Evolutionary conservation across 2,113 vertebrate genomes (phyloP).

Genomic region (Gallinago undulata): DNA sequence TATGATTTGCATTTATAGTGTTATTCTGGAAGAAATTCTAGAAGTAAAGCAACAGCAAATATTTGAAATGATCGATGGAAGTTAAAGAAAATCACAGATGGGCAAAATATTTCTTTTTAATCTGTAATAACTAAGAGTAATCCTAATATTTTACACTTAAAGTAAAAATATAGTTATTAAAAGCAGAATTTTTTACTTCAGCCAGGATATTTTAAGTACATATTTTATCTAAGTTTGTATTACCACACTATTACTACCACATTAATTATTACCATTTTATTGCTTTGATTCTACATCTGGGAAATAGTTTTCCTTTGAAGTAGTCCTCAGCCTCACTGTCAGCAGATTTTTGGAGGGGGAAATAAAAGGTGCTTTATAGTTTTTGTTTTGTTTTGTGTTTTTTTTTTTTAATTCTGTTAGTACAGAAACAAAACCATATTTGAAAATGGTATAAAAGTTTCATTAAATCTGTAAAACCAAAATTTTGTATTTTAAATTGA

Average conservation of each 20-base stretch:
- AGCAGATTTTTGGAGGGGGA: background rate
- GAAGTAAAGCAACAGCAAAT: background rate
- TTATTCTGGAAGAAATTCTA: background rate
- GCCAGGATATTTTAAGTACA: background rate
- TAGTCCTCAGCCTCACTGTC: background rate
- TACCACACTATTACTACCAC: background rate
- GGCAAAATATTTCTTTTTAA: background rate
- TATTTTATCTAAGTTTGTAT: background rate
- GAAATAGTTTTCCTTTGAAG: background rate
- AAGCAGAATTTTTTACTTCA: background rate
- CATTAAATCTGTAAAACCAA: background rate
- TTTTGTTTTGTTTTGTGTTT: too few species aligned
- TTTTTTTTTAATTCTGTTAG: background rate
- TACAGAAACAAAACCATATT: background rate
- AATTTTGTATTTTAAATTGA: background rate
- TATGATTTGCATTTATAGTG: slow-evolving; percentile 24
- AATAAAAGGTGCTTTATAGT: background rate
- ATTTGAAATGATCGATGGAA: background rate
- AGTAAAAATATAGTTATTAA: background rate
- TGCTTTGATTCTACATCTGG: background rate
- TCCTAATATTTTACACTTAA: background rate
- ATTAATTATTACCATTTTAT: background rate
- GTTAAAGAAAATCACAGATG: background rate
- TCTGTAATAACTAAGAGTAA: background rate
- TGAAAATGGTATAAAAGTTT: background rate